Evolutionary conservation across 2,888 invertebrate genomes (phyloP).

Genomic region (Apamea anceps): DNA sequence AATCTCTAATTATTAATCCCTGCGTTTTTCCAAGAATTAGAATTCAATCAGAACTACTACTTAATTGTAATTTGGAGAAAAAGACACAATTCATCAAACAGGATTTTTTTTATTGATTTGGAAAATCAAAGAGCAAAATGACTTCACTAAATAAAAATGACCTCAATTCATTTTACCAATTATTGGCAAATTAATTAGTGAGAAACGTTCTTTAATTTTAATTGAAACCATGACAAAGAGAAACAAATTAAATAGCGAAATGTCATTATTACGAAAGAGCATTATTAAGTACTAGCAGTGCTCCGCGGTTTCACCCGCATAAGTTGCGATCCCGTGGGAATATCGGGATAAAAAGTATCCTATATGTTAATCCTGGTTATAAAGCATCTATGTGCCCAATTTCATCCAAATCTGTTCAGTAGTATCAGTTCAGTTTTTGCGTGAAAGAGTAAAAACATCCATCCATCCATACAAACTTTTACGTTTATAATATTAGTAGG

Average conservation of each 20-base stretch:
- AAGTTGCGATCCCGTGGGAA: too few species aligned
- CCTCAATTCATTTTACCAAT: constrained; percentile 27
- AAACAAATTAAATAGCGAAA: neutral
- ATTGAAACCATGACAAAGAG: constrained; percentile 10
- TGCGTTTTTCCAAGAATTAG: neutral
- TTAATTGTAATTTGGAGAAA: neutral
- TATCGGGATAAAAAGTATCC: too few species aligned
- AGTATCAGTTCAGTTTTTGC: too few species aligned
- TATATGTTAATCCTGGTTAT: too few species aligned
- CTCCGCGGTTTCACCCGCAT: too few species aligned
- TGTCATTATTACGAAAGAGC: neutral
- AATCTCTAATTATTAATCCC: neutral
- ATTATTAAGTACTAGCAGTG: too few species aligned
- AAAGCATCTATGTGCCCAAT: too few species aligned
- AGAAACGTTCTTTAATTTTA: constrained; percentile 14
- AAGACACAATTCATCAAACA: neutral
- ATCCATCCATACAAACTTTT: too few species aligned
- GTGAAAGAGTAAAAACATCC: too few species aligned
- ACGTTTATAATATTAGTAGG: too few species aligned
- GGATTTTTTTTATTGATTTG: neutral
- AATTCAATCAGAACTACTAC: neutral
- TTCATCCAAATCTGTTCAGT: too few species aligned
- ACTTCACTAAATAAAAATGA: constrained; percentile 10
- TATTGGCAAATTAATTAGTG: constrained; percentile 27
- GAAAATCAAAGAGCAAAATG: neutral